These are phyloP conservation scores for Amblyjoppa fuscipennis DNA, from an alignment of 2,888 invertebrate genomes.

Conservation along the genomic window DNA sequence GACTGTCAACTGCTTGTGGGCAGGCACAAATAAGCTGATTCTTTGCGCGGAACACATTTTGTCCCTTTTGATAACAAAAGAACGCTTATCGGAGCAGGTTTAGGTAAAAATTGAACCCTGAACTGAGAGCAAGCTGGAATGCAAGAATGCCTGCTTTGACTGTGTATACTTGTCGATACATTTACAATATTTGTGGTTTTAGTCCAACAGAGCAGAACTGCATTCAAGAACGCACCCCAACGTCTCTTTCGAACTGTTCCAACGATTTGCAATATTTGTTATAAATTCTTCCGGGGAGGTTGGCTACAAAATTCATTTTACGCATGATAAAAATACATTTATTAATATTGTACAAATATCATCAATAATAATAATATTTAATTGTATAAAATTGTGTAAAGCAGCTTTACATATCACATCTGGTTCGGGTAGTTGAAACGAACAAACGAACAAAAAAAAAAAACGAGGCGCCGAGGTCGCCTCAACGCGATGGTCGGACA, in stretches of 20 bases:
- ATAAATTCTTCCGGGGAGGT: not conserved
- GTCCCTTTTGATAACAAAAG: too few relatives aligned
- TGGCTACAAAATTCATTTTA: conserved; percentile 25
- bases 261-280: not conserved
- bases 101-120: too few relatives aligned
- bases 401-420: conserved; percentile 85
- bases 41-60: too few relatives aligned
- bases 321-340: conserved; percentile 72
- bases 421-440: conserved; percentile 75
- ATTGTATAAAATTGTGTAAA: conserved; percentile 83
- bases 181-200: too few relatives aligned
- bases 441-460: conserved; percentile 42
- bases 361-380: conserved; percentile 77
- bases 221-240: too few relatives aligned
- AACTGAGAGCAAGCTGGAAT: too few relatives aligned
- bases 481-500: conserved; percentile 32
- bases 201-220: too few relatives aligned
- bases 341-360: conserved; percentile 79
- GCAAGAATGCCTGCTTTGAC: too few relatives aligned
- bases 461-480: conserved; percentile 27
- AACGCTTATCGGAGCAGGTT: too few relatives aligned
- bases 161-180: too few relatives aligned
- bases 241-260: not conserved
- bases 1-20: too few relatives aligned
- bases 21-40: too few relatives aligned